These are phyloP conservation scores for Pygoscelis antarcticus DNA, from an alignment of 2,113 vertebrate species.

Conservation along the genomic window DNA sequence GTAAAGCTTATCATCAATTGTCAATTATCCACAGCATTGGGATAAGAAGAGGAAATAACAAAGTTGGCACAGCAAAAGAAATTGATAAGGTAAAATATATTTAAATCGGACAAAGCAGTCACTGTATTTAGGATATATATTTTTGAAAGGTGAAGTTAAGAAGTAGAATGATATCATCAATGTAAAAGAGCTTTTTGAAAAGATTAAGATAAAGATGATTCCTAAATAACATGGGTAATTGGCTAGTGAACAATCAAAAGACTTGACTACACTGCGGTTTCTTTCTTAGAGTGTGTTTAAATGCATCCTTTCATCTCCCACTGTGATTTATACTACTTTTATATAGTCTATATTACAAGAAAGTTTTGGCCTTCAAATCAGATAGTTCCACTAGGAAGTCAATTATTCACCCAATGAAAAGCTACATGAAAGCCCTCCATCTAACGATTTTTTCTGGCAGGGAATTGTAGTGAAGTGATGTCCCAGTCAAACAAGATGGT, in stretches of 20 bases:
- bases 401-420: not conserved
- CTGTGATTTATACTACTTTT: constrained; percentile 28
- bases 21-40: not conserved
- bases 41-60: not conserved
- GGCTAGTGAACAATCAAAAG: constrained; percentile 26
- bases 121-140: not conserved
- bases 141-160: constrained; percentile 6
- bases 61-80: not conserved
- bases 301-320: not conserved
- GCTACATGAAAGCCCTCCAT: not conserved
- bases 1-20: not conserved
- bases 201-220: constrained; percentile 3
- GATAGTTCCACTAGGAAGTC: not conserved
- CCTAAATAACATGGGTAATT: constrained; percentile 19
- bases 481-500: not conserved
- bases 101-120: not conserved
- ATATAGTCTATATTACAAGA: not conserved
- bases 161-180: not conserved
- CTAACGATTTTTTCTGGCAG: not conserved
- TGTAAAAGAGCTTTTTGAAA: not conserved
- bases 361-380: constrained; percentile 18
- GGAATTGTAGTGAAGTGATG: not conserved
- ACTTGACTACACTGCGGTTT: not conserved
- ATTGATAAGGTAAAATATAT: not conserved
- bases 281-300: not conserved